A percentile compares a stretch with the other conserved stretches of the same genome.
Conservation (phyloP, 2,888 invertebrate species). For the Tetranychus piercei region DNA sequence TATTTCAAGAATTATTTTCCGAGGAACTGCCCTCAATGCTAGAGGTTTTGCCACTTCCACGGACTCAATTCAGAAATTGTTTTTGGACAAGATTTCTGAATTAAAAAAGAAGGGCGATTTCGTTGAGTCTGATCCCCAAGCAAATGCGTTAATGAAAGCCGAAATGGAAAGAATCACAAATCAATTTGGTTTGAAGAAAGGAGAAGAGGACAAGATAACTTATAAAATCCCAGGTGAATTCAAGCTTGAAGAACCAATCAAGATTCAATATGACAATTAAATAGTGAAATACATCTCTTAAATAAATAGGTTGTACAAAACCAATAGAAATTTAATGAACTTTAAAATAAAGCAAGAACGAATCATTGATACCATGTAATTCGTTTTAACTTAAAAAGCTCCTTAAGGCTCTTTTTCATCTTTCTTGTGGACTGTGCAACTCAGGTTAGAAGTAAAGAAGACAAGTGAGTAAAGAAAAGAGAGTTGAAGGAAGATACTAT, state of each 20-base stretch:
- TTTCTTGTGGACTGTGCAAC: neutral
- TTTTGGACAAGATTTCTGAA: constrained; percentile 26
- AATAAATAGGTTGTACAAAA: too few relatives aligned
- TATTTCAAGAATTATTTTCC: neutral
- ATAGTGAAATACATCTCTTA: too few relatives aligned
- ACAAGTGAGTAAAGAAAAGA: neutral
- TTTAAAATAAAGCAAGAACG: too few relatives aligned
- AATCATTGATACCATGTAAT: too few relatives aligned
- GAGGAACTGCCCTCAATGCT: neutral
- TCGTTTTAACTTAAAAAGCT: too few relatives aligned
- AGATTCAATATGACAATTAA: neutral
- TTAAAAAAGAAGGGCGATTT: constrained; percentile 19
- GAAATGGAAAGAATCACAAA: neutral
- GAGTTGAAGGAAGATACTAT: neutral
- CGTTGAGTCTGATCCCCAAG: neutral
- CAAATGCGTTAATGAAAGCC: neutral
- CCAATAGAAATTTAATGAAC: too few relatives aligned
- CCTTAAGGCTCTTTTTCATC: neutral
- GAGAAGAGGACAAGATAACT: neutral
- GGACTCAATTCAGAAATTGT: constrained; percentile 27
- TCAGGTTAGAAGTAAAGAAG: neutral
- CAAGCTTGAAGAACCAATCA: neutral
- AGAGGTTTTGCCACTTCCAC: neutral
- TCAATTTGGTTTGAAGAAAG: constrained; percentile 5
- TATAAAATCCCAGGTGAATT: neutral